Evolutionary conservation across 1,140 invertebrate genomes (phyloP).

Genomic region (Danaus melanippus): DNA sequence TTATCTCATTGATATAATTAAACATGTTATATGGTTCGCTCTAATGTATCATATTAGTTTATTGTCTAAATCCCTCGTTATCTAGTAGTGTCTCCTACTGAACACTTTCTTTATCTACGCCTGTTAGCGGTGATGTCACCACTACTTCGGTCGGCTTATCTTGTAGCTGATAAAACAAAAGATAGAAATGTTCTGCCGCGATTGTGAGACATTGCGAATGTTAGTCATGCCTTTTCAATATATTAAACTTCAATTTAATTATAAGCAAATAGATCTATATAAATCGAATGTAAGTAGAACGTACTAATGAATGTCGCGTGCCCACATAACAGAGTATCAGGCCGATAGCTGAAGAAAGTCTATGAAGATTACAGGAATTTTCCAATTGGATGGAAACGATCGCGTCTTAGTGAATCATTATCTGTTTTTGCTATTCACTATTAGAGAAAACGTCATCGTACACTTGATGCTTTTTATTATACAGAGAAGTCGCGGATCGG

Average conservation of each 20-base stretch:
- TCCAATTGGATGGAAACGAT: constrained; percentile 63
- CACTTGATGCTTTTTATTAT: constrained; percentile 20
- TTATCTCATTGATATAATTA: constrained; percentile 11
- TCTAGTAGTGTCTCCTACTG: constrained; percentile 52
- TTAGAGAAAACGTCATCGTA: constrained; percentile 47
- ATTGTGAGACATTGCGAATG: constrained; percentile 8
- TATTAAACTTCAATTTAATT: too few relatives aligned
- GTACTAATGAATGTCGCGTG: constrained; percentile 41
- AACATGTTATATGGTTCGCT: constrained; percentile 2
- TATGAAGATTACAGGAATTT: constrained; percentile 65
- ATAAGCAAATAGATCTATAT: too few relatives aligned
- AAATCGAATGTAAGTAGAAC: constrained; percentile 24
- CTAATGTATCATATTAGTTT: constrained; percentile 18
- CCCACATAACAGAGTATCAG: constrained; percentile 32
- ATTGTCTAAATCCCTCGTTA: constrained; percentile 51
- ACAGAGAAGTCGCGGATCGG: constrained; percentile 19
- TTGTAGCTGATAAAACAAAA: constrained; percentile 52
- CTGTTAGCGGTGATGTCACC: constrained; percentile 59
- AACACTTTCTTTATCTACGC: constrained; percentile 59
- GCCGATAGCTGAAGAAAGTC: constrained; percentile 57
- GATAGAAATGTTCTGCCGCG: constrained; percentile 49
- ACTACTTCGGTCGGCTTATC: constrained; percentile 58
- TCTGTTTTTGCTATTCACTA: constrained; percentile 40
- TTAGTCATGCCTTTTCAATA: too few relatives aligned
- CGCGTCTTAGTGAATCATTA: constrained; percentile 60